phyloP scores from a whole-genome alignment of 2,797 vertebrate genomes.

The Sebastes hopkinsi region DNA sequence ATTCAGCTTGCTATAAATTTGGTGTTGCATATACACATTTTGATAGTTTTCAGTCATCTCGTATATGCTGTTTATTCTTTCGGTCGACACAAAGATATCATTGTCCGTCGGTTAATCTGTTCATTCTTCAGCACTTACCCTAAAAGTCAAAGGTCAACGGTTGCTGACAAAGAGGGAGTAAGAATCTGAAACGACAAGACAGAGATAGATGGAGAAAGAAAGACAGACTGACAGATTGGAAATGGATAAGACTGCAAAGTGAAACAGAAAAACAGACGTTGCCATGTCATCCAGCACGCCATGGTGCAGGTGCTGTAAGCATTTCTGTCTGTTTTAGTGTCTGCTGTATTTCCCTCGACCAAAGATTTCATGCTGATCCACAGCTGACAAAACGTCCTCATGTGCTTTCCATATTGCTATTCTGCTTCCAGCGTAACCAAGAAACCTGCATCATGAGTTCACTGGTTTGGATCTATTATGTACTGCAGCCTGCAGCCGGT shows the following conservation, averaged over 20 bases:
- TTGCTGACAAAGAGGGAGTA: not conserved
- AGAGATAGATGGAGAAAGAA: not conserved
- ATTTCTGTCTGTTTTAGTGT: not conserved
- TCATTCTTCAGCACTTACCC: not conserved
- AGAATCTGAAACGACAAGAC: not conserved
- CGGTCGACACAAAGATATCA: not conserved
- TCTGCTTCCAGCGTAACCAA: not conserved
- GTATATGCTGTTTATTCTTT: not conserved
- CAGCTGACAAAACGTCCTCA: constrained; percentile 16
- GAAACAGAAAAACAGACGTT: not conserved
- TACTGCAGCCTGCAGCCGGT: not conserved
- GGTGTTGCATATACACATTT: not conserved
- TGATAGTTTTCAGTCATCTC: not conserved
- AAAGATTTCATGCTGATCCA: constrained; percentile 10
- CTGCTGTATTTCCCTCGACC: not conserved
- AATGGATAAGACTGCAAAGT: not conserved
- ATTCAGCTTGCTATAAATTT: not conserved
- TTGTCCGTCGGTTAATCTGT: not conserved
- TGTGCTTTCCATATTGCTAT: not conserved
- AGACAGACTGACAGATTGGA: not conserved
- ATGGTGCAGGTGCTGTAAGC: constrained; percentile 1
- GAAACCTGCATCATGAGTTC: not conserved
- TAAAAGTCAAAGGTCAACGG: not conserved
- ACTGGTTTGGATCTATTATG: not conserved
- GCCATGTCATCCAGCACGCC: not conserved